Evolutionary conservation across 2,888 invertebrate genomes (phyloP).

Genomic region (Pelosia muscerda): DNA sequence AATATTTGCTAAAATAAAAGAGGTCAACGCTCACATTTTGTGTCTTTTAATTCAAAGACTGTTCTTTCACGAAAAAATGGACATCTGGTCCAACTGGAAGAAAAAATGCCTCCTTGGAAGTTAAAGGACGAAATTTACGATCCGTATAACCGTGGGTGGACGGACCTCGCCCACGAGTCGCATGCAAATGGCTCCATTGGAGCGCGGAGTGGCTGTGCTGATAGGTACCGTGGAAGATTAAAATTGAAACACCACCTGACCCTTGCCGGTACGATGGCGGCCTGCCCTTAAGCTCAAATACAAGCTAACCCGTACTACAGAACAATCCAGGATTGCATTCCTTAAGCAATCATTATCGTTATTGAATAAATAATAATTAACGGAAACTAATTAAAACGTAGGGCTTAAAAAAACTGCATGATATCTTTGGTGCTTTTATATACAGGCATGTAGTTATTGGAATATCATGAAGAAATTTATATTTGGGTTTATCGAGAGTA

Average conservation of each 20-base stretch:
- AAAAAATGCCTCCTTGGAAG: conserved; percentile 78
- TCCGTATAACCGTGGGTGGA: conserved; percentile 82
- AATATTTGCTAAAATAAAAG: conserved; percentile 51
- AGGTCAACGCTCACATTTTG: conserved; percentile 72
- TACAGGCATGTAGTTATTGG: not conserved
- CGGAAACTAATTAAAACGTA: conserved; percentile 6
- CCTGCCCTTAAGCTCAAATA: conserved; percentile 7
- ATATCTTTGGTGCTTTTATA: not conserved
- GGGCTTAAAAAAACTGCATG: conserved; percentile 13
- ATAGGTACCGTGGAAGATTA: conserved; percentile 70
- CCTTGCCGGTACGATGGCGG: conserved; percentile 23
- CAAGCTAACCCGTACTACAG: conserved; percentile 16
- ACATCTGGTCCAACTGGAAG: conserved; percentile 80
- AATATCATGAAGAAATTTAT: not conserved
- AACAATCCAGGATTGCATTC: conserved; percentile 13
- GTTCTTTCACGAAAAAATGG: conserved; percentile 81
- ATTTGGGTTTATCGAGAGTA: not conserved
- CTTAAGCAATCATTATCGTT: conserved; percentile 16
- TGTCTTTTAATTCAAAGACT: conserved; percentile 77
- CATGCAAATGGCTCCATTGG: conserved; percentile 84
- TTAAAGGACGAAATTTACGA: conserved; percentile 86
- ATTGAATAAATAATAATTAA: too few relatives aligned
- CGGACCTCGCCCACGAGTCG: conserved; percentile 80
- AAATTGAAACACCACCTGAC: conserved; percentile 72
- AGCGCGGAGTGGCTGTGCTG: conserved; percentile 69